phyloP scores from a whole-genome alignment of 2,113 vertebrate species.

The Melanerpes formicivorus region DNA sequence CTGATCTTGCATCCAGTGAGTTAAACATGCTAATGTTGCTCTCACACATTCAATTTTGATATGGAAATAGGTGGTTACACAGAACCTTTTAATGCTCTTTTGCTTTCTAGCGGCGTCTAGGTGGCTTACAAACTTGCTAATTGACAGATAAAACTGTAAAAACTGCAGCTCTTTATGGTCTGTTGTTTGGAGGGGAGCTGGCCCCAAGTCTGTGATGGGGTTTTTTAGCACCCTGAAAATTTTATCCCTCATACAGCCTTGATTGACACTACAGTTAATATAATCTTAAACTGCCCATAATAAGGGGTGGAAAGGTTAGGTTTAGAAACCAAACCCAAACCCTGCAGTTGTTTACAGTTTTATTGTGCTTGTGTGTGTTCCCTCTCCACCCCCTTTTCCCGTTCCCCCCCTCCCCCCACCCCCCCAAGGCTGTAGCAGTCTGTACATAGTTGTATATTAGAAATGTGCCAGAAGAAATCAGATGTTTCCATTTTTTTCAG shows the following conservation, averaged over 20 bases:
- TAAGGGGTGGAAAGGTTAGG: constrained; percentile 46
- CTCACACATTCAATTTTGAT: constrained; percentile 76
- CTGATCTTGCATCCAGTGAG: constrained; percentile 77
- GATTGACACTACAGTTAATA: constrained; percentile 31
- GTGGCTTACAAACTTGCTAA: constrained; percentile 78
- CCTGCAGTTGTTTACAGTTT: constrained; percentile 74
- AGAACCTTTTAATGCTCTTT: constrained; percentile 77
- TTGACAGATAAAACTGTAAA: constrained; percentile 77
- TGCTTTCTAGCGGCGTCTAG: constrained; percentile 79
- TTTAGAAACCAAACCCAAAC: constrained; percentile 28
- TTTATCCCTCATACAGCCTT: constrained; percentile 9
- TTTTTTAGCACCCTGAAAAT: constrained; percentile 34
- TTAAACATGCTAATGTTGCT: constrained; percentile 77
- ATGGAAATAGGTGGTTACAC: constrained; percentile 72
- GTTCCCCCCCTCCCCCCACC: neutral
- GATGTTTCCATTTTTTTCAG: constrained; percentile 57
- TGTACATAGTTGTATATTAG: constrained; percentile 73
- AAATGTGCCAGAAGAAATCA: constrained; percentile 62
- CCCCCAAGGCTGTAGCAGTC: constrained; percentile 36
- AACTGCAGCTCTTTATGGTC: constrained; percentile 67
- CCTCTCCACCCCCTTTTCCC: neutral
- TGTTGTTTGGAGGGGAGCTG: constrained; percentile 32
- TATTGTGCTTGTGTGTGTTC: constrained; percentile 69
- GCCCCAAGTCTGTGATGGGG: constrained; percentile 10
- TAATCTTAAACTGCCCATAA: constrained; percentile 35